These are phyloP conservation scores for Microplitis manilae DNA, from an alignment of 2,888 invertebrate species.

Conservation along the genomic window DNA sequence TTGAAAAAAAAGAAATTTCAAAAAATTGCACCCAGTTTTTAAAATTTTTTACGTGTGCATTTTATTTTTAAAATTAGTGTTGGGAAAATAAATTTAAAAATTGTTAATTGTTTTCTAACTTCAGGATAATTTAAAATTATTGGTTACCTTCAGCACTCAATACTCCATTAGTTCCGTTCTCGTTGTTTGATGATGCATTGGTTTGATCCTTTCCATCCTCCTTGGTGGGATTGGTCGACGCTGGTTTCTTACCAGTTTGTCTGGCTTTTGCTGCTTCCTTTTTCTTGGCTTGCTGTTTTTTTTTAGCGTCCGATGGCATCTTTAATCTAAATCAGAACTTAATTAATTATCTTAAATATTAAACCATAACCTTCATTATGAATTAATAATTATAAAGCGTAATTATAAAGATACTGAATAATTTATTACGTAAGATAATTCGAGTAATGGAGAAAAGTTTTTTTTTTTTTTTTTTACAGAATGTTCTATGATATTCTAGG, in stretches of 20 bases:
- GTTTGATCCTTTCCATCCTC: conserved; percentile 75
- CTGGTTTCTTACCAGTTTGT: conserved; percentile 69
- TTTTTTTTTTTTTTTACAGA: neutral
- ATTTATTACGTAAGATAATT: conserved; percentile 40
- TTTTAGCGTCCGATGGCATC: conserved; percentile 99
- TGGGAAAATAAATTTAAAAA: too few relatives aligned
- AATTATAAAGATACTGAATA: neutral
- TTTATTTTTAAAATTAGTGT: too few relatives aligned
- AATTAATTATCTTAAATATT: conserved; percentile 1
- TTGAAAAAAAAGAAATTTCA: too few relatives aligned
- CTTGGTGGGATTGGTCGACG: conserved; percentile 59
- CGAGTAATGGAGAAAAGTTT: neutral
- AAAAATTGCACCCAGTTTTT: too few relatives aligned
- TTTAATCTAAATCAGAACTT: neutral
- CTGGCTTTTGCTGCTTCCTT: conserved; percentile 92
- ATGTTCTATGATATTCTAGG: neutral
- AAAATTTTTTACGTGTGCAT: too few relatives aligned
- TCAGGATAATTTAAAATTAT: neutral
- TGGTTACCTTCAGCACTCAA: conserved; percentile 81
- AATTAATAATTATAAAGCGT: neutral
- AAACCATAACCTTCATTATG: conserved; percentile 33
- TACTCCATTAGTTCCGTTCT: conserved; percentile 74
- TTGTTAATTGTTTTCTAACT: too few relatives aligned
- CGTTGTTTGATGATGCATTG: conserved; percentile 65
- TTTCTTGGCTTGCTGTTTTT: conserved; percentile 97